A percentile compares a stretch with the other conserved stretches of the same genome.
Evolutionary conservation across 2,888 invertebrate genomes (phyloP).

Genomic region (Drosophila paramelanica): DNA sequence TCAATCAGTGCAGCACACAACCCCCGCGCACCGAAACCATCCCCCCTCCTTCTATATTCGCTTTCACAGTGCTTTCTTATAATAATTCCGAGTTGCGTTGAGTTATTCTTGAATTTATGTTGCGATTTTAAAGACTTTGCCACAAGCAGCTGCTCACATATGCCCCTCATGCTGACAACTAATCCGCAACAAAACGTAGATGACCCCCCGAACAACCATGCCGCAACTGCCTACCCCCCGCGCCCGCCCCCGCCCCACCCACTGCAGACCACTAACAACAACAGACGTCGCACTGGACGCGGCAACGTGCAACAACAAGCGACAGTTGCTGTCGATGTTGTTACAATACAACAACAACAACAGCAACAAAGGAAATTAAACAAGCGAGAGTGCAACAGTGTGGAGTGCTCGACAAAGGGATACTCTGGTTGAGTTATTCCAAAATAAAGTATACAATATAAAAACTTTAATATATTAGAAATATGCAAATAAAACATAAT

Average conservation of each 20-base stretch:
- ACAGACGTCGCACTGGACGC: slow-evolving; percentile 50
- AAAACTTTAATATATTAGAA: no score
- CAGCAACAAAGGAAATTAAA: slow-evolving; percentile 25
- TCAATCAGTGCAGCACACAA: slow-evolving; percentile 55
- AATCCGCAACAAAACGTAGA: slow-evolving; percentile 59
- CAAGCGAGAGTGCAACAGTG: background rate
- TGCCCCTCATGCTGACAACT: slow-evolving; percentile 57
- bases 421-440: background rate
- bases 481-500: no score
- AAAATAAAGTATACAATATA: no score
- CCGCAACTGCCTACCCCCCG: background rate
- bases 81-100: slow-evolving; percentile 1
- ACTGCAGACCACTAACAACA: slow-evolving; percentile 31
- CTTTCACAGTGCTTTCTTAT: slow-evolving; percentile 10
- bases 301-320: slow-evolving; percentile 48
- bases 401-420: background rate
- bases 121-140: slow-evolving; percentile 16
- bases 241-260: background rate
- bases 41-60: no score
- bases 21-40: background rate
- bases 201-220: slow-evolving; percentile 25
- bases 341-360: slow-evolving; percentile 45
- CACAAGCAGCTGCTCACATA: slow-evolving; percentile 37
- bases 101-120: slow-evolving; percentile 23
- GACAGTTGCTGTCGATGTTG: slow-evolving; percentile 73